Conservation (phyloP, 2,888 invertebrate genomes). For the Callosobruchus maculatus region DNA sequence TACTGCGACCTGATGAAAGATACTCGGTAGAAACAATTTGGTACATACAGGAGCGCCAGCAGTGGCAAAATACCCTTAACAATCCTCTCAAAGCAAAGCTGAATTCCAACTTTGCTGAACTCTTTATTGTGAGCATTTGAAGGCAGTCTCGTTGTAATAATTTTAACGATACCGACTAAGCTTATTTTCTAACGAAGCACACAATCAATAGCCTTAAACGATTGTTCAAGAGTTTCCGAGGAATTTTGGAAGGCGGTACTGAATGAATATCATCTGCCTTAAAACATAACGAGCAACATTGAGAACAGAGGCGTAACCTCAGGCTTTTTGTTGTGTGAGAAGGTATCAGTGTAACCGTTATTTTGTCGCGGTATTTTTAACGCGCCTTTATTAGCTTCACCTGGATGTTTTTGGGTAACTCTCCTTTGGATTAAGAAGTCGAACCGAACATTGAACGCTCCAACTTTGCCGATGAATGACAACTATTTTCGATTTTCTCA, state of each 20-base stretch:
- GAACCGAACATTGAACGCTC: too few relatives aligned
- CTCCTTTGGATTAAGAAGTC: too few relatives aligned
- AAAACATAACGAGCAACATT: neutral
- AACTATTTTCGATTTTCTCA: too few relatives aligned
- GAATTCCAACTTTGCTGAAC: neutral
- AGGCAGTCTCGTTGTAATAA: neutral
- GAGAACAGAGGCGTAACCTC: neutral
- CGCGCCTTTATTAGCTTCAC: too few relatives aligned
- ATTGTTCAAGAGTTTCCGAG: neutral
- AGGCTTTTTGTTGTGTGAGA: too few relatives aligned
- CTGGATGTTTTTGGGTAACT: too few relatives aligned
- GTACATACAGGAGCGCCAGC: neutral
- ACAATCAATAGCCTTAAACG: neutral
- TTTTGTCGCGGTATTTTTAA: too few relatives aligned
- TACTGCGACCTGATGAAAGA: too few relatives aligned
- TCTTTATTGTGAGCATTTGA: neutral
- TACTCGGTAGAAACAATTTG: neutral
- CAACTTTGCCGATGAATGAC: too few relatives aligned
- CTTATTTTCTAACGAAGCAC: neutral
- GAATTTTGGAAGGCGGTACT: neutral
- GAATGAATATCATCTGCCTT: neutral
- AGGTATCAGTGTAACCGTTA: too few relatives aligned
- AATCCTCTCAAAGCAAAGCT: neutral
- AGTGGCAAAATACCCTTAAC: neutral
- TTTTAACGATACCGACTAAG: neutral